These are phyloP conservation scores for Luidia sarsii DNA, from an alignment of 53 echinoderm and acorn worm genomes.

Conservation along the genomic window DNA sequence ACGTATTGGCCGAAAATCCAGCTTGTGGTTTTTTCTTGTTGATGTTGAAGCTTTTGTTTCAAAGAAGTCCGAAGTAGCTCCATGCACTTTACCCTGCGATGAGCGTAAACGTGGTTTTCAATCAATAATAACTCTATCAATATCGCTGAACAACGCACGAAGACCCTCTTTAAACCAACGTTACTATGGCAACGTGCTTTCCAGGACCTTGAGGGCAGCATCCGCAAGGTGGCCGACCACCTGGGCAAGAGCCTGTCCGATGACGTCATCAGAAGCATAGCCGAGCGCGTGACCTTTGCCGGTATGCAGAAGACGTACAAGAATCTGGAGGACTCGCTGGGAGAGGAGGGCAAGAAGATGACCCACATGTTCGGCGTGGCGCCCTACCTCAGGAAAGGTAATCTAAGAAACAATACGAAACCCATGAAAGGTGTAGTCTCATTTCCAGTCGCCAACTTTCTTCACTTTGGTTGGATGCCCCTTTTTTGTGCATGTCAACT, in stretches of 20 bases:
- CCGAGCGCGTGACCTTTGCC: constrained; percentile 60
- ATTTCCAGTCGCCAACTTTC: no score
- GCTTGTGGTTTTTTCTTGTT: no score
- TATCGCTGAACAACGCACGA: no score
- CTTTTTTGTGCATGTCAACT: no score
- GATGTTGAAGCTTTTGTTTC: no score
- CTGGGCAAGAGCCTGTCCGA: constrained; percentile 63
- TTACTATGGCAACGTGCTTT: not conserved
- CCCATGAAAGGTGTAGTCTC: constrained; percentile 62
- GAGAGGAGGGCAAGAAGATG: constrained; percentile 39
- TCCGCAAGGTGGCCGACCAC: constrained; percentile 54
- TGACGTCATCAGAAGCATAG: constrained; percentile 59
- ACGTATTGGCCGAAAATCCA: no score
- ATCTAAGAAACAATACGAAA: not conserved
- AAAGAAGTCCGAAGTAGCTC: no score
- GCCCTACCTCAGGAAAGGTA: constrained; percentile 74
- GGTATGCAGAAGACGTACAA: constrained; percentile 71
- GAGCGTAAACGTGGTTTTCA: no score
- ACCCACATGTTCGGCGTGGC: constrained; percentile 59
- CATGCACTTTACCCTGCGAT: no score
- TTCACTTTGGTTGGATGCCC: no score
- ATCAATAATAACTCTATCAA: no score
- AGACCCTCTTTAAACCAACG: not conserved
- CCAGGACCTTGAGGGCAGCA: constrained; percentile 59
- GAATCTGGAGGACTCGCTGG: constrained; percentile 45